These are phyloP conservation scores for Sternarchorhynchus goeldii DNA, from an alignment of 2,797 vertebrate species.

Conservation along the genomic window DNA sequence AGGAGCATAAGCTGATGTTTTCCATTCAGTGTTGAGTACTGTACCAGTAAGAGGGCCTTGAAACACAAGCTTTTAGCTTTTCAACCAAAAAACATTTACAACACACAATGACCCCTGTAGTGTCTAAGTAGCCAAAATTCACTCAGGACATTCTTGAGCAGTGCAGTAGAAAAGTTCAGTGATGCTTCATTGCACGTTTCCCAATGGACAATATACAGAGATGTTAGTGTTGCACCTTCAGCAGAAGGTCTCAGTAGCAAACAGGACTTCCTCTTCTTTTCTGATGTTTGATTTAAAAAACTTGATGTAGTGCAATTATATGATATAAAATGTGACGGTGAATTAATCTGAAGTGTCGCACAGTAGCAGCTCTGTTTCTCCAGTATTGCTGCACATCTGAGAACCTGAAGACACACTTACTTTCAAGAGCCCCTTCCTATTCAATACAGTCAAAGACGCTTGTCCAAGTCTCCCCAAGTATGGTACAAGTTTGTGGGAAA, in stretches of 20 bases:
- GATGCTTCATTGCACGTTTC: constrained; percentile 91
- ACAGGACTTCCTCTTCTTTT: constrained; percentile 64
- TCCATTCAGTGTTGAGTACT: constrained; percentile 59
- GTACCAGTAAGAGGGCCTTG: constrained; percentile 61
- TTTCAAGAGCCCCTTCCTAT: constrained; percentile 80
- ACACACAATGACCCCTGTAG: constrained; percentile 11
- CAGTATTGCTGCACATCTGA: constrained; percentile 76
- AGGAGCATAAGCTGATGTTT: constrained; percentile 61
- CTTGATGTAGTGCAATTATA: constrained; percentile 75
- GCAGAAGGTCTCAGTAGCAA: constrained; percentile 77
- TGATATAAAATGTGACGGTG: constrained; percentile 40
- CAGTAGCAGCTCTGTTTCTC: constrained; percentile 59
- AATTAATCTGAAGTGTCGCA: constrained; percentile 53
- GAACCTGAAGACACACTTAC: constrained; percentile 74
- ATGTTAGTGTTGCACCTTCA: constrained; percentile 44
- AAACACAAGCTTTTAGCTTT: constrained; percentile 77
- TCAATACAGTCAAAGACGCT: constrained; percentile 79
- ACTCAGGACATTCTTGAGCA: constrained; percentile 46
- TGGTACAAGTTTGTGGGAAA: constrained; percentile 74
- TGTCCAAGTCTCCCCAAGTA: constrained; percentile 87
- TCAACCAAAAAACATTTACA: constrained; percentile 62
- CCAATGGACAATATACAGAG: constrained; percentile 73
- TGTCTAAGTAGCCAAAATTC: constrained; percentile 20
- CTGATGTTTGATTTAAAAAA: constrained; percentile 67
- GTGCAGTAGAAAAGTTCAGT: constrained; percentile 74